Conservation (phyloP, 2,113 vertebrate genomes). For the Glareola pratincola region DNA sequence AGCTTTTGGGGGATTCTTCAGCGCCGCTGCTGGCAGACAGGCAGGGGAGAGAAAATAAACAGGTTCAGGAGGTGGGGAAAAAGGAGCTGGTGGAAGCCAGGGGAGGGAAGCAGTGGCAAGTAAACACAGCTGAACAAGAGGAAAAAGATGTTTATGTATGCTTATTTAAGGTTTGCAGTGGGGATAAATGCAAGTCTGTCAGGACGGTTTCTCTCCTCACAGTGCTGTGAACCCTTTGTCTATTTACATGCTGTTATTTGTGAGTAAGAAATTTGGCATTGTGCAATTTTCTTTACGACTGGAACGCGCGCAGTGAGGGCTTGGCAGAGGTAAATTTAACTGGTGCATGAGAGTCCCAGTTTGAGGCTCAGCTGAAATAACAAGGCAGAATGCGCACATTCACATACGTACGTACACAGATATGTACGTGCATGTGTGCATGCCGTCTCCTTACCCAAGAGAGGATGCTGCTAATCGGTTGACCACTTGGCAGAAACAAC, state of each 20-base stretch:
- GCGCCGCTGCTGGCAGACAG: background rate
- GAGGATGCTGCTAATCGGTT: background rate
- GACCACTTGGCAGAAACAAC: background rate
- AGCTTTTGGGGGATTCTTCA: background rate
- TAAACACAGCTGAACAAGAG: constrained; percentile 57
- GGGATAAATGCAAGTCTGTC: background rate
- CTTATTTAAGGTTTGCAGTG: constrained; percentile 5
- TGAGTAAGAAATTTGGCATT: background rate
- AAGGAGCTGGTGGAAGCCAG: background rate
- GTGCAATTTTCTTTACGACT: background rate
- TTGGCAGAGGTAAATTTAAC: background rate
- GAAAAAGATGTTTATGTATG: constrained; percentile 41
- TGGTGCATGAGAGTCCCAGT: background rate
- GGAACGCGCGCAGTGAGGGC: background rate
- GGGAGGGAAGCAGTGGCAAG: constrained; percentile 34
- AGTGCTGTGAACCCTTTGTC: background rate
- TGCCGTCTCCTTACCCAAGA: background rate
- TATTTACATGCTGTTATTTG: background rate
- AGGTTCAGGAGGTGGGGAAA: constrained; percentile 5
- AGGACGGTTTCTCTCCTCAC: background rate
- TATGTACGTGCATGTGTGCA: background rate
- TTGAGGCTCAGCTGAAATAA: constrained; percentile 10
- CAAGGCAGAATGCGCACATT: background rate
- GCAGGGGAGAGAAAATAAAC: constrained; percentile 41
- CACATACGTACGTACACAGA: fast-evolving